Evolutionary conservation across 2,888 invertebrate genomes (phyloP).

Genomic region (Deladenus siricidicola): DNA sequence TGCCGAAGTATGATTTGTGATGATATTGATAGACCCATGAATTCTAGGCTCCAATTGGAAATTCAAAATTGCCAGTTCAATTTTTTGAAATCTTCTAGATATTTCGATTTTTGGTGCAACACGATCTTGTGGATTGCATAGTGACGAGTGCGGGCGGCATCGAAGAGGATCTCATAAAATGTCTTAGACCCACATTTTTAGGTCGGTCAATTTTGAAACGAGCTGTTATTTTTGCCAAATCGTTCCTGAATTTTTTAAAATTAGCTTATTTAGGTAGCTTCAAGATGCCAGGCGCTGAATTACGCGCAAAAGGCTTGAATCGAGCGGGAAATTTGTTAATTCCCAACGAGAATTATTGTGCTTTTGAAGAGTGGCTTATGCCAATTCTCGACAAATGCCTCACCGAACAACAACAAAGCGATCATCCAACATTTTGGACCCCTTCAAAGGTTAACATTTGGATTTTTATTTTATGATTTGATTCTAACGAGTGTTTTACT

Average conservation of each 20-base stretch:
- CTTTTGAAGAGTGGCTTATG: constrained; percentile 93
- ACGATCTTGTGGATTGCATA: constrained; percentile 74
- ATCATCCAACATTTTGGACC: constrained; percentile 67
- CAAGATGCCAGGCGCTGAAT: constrained; percentile 42
- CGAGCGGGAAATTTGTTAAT: constrained; percentile 86
- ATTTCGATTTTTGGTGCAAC: constrained; percentile 73
- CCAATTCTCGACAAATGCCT: constrained; percentile 85
- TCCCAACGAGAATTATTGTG: constrained; percentile 95
- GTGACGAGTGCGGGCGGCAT: constrained; percentile 96
- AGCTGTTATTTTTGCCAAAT: too few species aligned
- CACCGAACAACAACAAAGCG: constrained; percentile 64
- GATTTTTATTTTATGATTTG: background rate
- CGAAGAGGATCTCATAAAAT: constrained; percentile 98
- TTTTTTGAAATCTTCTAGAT: too few species aligned
- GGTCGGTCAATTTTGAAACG: constrained; percentile 59
- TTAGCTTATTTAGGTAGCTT: constrained; percentile 29
- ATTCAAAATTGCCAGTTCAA: too few species aligned
- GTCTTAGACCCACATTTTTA: constrained; percentile 82
- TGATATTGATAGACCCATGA: too few species aligned
- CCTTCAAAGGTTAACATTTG: constrained; percentile 70
- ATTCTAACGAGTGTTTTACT: background rate
- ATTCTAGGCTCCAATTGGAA: too few species aligned
- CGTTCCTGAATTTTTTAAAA: background rate
- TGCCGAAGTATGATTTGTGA: too few species aligned
- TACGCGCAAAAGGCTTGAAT: constrained; percentile 79